Evolutionary conservation across 2,797 vertebrate species (phyloP), one percentile per base, ranked within the genome.

Genomic region (Orestias chungarensis): DNA sequence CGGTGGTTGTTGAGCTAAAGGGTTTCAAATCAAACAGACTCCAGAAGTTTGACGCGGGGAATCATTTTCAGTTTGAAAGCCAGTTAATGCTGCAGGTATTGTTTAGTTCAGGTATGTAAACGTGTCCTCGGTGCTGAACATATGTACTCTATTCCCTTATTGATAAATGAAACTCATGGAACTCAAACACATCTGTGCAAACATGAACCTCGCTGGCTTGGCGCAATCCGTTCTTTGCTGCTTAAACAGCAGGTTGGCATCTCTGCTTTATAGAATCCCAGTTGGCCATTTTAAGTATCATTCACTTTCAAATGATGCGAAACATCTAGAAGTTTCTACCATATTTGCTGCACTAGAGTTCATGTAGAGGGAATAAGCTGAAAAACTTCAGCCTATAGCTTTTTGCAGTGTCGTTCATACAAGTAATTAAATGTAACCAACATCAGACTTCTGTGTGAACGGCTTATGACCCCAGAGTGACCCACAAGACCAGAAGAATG

Each of bases 181-280:
- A 76, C 70, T 29, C 27, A 8, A 40, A 47, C 52, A 85, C 89
- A 90, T 89, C 89, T 93, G 89, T 89, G 68, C 86, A 89, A 93
- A 82, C 88, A 89, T 27, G 50, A 40, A 52, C 31, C 42, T 57
- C 49, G 52, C n/a, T 17, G 65, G 64, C 62, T 57, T 7, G 4
- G 8, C 49, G 62, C 59, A 64, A 57, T 44, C 6, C 59, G 49
- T 70, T 66, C 6, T 33, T 1, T 40, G 8, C 17, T 18, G 23
- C 4, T 55, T 70, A 6, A 38, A 62, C 35, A 3, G 23, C 20
- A 2, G 10, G 1, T 61, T 61, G 35, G 38, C n/a, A 10, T 38
- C 8, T 59, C 31, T 59, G 15, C 14, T 46, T 23, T 33, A 6
- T 0, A 18, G 40, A 71, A 33, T n/a, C 61, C 23, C 14, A 52